Evolutionary conservation across 2,113 vertebrate genomes (phyloP).

Genomic region (Orthonyx spaldingii): DNA sequence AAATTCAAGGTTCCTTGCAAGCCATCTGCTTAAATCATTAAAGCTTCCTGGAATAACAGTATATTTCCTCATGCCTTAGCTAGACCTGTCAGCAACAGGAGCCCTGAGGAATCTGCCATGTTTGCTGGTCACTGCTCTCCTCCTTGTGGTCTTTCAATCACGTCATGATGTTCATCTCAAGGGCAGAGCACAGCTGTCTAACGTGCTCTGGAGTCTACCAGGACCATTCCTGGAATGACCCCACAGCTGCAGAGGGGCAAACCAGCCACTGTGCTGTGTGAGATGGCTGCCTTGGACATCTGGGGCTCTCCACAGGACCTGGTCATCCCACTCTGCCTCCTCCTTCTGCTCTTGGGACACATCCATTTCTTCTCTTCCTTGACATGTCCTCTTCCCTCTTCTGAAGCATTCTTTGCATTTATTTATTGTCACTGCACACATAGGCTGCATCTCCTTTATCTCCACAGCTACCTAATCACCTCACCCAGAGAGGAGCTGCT

Average conservation of each 20-base stretch:
- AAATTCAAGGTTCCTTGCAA: neutral
- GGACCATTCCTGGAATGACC: neutral
- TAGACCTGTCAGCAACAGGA: slow-evolving; percentile 18
- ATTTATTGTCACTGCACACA: neutral
- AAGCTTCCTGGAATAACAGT: neutral
- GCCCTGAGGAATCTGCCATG: neutral
- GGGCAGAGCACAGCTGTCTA: neutral
- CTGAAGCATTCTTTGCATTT: neutral
- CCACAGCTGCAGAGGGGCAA: neutral
- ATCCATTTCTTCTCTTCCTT: neutral
- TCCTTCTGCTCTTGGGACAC: neutral
- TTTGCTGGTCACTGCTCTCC: neutral
- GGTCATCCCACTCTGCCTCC: neutral
- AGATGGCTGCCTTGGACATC: neutral
- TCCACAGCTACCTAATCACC: fast-evolving
- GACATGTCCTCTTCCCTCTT: fast-evolving
- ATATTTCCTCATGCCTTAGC: neutral
- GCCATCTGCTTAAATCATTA: slow-evolving; percentile 24
- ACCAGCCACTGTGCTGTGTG: fast-evolving
- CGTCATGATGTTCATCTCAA: neutral
- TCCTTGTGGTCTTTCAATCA: neutral
- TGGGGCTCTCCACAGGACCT: fast-evolving
- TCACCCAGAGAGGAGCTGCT: neutral
- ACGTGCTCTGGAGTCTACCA: neutral
- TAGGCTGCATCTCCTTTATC: neutral